Evolutionary conservation across 2,888 invertebrate species (phyloP).

Genomic region (Apomyelois bistriatella): DNA sequence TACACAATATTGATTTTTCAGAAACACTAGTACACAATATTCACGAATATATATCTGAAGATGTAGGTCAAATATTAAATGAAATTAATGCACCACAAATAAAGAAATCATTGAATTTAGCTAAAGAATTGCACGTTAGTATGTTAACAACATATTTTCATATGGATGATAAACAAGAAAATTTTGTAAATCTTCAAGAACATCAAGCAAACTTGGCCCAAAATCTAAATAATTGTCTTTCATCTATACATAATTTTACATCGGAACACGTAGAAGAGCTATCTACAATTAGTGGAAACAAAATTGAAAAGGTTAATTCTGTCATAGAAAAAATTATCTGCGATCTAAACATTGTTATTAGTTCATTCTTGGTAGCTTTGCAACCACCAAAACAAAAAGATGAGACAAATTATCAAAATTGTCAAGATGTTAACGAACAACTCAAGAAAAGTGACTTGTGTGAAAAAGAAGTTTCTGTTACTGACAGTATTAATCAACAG

Average conservation of each 20-base stretch:
- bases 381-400: neutral
- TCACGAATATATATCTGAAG: conserved; percentile 1
- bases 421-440: too few species aligned
- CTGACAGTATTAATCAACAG: too few species aligned
- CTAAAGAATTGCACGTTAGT: neutral
- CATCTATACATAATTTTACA: neutral
- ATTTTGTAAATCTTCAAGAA: neutral
- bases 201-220: neutral
- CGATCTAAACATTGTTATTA: neutral
- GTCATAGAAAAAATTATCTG: neutral
- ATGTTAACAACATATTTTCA: neutral
- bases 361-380: neutral
- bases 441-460: neutral
- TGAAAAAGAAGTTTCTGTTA: too few species aligned
- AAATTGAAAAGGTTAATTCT: neutral
- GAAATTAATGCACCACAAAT: neutral
- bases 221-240: neutral
- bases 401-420: neutral
- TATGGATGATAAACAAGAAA: neutral
- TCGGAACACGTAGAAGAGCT: neutral
- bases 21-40: conserved; percentile 5
- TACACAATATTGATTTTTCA: conserved; percentile 1
- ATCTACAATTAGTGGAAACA: neutral
- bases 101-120: neutral
- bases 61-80: neutral